phyloP scores from a whole-genome alignment of 1,140 invertebrate species.

The Anoplophora glabripennis region DNA sequence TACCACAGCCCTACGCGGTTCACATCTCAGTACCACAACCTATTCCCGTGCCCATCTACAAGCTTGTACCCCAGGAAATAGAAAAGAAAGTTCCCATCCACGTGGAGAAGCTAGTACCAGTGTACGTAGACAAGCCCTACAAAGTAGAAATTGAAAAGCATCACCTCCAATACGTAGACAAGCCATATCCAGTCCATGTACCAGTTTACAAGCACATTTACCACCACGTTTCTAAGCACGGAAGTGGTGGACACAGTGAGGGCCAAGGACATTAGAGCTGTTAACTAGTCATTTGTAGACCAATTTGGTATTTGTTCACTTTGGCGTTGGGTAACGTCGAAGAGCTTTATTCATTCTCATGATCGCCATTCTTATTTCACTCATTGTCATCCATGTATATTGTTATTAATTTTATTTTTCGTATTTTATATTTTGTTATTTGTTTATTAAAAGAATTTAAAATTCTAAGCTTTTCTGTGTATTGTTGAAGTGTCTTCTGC shows the following conservation, averaged over 20 bases:
- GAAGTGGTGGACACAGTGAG: slow-evolving; percentile 17
- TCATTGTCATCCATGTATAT: no score
- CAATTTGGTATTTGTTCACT: no score
- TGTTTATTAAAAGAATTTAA: no score
- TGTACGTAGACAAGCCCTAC: slow-evolving; percentile 72
- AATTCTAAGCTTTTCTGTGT: no score
- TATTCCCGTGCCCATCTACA: slow-evolving; percentile 70
- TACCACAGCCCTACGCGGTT: slow-evolving; percentile 71
- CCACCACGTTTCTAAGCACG: slow-evolving; percentile 46
- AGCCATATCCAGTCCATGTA: slow-evolving; percentile 75
- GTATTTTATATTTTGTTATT: no score
- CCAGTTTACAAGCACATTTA: slow-evolving; percentile 77
- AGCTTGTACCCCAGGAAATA: slow-evolving; percentile 61
- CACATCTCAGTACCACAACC: slow-evolving; percentile 69
- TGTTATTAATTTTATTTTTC: no score
- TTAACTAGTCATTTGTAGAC: no score
- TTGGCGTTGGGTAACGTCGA: no score
- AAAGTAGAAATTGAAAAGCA: slow-evolving; percentile 74
- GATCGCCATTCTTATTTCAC: no score
- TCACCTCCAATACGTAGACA: slow-evolving; percentile 66
- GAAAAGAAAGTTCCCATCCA: slow-evolving; percentile 72
- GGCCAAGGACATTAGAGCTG: slow-evolving; percentile 10
- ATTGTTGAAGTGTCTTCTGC: no score
- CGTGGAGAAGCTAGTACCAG: slow-evolving; percentile 72
- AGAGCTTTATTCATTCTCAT: no score